Evolutionary conservation across 1,140 invertebrate genomes (phyloP).

Genomic region (Adoxophyes honmai): DNA sequence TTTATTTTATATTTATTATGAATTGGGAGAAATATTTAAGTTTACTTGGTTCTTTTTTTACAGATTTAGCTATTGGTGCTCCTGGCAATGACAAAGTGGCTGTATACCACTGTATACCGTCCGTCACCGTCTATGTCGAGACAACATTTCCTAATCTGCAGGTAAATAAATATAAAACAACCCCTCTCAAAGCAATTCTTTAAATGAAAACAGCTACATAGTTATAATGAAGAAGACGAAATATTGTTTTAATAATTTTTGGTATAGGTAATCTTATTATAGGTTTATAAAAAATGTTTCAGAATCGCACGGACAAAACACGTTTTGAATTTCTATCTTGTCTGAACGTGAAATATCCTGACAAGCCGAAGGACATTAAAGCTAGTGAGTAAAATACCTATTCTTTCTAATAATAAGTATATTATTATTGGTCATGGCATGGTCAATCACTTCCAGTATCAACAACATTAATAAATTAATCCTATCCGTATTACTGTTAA

Average conservation of each 20-base stretch:
- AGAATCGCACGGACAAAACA: slow-evolving; percentile 19
- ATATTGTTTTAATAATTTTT: too few relatives aligned
- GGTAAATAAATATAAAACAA: slow-evolving; percentile 26
- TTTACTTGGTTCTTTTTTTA: slow-evolving; percentile 4
- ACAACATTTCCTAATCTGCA: slow-evolving; percentile 27
- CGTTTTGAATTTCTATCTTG: slow-evolving; percentile 26
- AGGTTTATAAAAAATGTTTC: slow-evolving; percentile 6
- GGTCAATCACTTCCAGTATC: too few relatives aligned
- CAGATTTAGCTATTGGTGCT: slow-evolving; percentile 76
- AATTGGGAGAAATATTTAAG: too few relatives aligned
- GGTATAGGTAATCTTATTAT: too few relatives aligned
- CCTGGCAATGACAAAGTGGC: slow-evolving; percentile 68
- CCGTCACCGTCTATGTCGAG: slow-evolving; percentile 29
- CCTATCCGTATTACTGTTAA: too few relatives aligned
- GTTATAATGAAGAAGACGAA: too few relatives aligned
- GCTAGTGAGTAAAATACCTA: slow-evolving; percentile 29
- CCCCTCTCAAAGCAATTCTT: too few relatives aligned
- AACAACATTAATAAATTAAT: too few relatives aligned
- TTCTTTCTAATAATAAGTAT: slow-evolving; percentile 5
- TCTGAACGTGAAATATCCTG: slow-evolving; percentile 25
- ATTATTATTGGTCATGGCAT: too few relatives aligned
- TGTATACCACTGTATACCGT: slow-evolving; percentile 38
- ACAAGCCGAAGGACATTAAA: slow-evolving; percentile 22
- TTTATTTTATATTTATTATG: too few relatives aligned
- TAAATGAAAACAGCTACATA: too few relatives aligned